Evolutionary conservation across 2,113 vertebrate species (phyloP), one percentile per base, ranked within the genome.

Genomic region (Lynx canadensis): DNA sequence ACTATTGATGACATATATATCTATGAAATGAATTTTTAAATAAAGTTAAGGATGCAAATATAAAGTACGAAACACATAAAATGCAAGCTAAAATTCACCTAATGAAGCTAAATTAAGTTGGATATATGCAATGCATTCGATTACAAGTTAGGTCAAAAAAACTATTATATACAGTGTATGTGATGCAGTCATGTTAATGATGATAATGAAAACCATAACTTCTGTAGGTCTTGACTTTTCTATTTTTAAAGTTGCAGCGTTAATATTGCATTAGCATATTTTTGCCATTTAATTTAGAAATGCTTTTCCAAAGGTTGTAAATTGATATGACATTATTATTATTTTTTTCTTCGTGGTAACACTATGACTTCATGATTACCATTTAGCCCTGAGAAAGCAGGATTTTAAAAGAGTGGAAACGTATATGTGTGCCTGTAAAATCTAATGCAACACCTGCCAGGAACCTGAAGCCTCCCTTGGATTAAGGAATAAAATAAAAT

Each of bases 241-340:
- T 88, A 45, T 96, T 97, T 96, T 96, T 92, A 80, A 93, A 96
- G 55, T 88, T 81, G 81, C 7, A 71, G n/a, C 27, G 25, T 95
- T 97, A 90, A 84, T 92, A 96, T 33, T 85, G 4, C 29, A 96
- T 97, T 92, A 95, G 81, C 74, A 96, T 97, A 96, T 88, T 95
- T 91, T 93, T 89, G 65, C 65, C 57, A 96, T 84, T 92, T 97
- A 93, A 81, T 95, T 97, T 97, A 97, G 78, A 96, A 96, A 86
- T 89, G 52, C 10, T 4, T 82, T 92, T 94, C 69, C 78, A 95
- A 95, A 89, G 31, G 74, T 76, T 97, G 12, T 93, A 94, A 96
- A 87, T 81, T 94, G 95, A 97, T 63, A 86, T 52, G 57, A 88
- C 91, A 80, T 81, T 88, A 38, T 38, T 92, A 92, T 33, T 66